These are phyloP conservation scores for Agrilus planipennis DNA, from an alignment of 1,140 invertebrate species.

Conservation along the genomic window DNA sequence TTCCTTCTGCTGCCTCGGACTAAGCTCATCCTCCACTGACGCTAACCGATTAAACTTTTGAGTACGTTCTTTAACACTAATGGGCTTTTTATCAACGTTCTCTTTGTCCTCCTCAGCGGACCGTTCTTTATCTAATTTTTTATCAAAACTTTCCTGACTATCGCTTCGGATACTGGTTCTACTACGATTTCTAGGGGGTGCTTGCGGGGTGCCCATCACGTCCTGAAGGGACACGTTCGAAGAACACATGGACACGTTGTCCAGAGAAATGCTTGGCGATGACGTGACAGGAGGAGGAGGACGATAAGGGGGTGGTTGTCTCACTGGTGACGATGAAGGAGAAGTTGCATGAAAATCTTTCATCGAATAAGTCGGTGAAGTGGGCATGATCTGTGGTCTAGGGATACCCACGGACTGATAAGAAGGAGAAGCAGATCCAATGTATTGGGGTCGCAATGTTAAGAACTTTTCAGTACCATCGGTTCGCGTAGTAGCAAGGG, in stretches of 20 bases:
- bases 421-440: slow-evolving; percentile 4
- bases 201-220: slow-evolving; percentile 27
- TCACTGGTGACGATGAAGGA: slow-evolving; percentile 21
- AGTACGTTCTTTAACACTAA: slow-evolving; percentile 83
- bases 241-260: slow-evolving; percentile 25
- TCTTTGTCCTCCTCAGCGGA: slow-evolving; percentile 27
- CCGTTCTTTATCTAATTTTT: slow-evolving; percentile 10
- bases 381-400: slow-evolving; percentile 34
- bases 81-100: slow-evolving; percentile 41
- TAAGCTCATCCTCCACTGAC: slow-evolving; percentile 58
- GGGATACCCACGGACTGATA: slow-evolving; percentile 29
- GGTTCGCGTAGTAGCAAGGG: slow-evolving; percentile 69
- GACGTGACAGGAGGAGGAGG: slow-evolving; percentile 33
- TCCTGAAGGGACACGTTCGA: slow-evolving; percentile 19
- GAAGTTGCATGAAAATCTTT: slow-evolving; percentile 12
- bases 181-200: slow-evolving; percentile 27
- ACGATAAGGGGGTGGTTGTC: slow-evolving; percentile 52
- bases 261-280: slow-evolving; percentile 21
- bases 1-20: slow-evolving; percentile 42
- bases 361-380: slow-evolving; percentile 26
- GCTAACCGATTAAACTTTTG: slow-evolving; percentile 87
- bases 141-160: slow-evolving; percentile 1
- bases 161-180: slow-evolving; percentile 4
- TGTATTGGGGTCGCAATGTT: slow-evolving; percentile 65
- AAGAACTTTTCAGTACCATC: slow-evolving; percentile 74